phyloP scores from a whole-genome alignment of 2,888 invertebrate species.

The Chalcosyrphus nemorum region DNA sequence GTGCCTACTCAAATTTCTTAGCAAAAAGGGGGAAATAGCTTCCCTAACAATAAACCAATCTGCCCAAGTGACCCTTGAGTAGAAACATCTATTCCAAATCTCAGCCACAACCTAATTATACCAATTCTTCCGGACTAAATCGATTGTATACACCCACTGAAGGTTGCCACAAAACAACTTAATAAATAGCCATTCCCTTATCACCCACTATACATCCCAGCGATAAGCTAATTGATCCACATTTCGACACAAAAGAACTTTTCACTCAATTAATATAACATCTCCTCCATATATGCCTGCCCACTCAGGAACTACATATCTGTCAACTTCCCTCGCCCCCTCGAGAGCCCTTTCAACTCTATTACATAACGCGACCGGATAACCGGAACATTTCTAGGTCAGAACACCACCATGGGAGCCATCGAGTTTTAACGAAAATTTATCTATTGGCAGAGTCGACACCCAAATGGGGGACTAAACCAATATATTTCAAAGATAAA shows the following conservation, averaged over 20 bases:
- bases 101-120: too few relatives aligned
- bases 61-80: too few relatives aligned
- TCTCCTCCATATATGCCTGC: background rate
- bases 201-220: too few relatives aligned
- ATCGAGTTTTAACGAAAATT: constrained; percentile 11
- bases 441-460: background rate
- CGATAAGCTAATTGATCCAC: too few relatives aligned
- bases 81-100: too few relatives aligned
- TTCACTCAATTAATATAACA: background rate
- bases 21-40: too few relatives aligned
- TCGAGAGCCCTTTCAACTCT: background rate
- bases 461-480: background rate
- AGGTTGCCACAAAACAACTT: too few relatives aligned
- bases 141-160: too few relatives aligned
- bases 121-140: too few relatives aligned
- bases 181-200: too few relatives aligned
- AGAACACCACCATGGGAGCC: constrained; percentile 4
- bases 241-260: background rate
- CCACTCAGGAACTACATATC: background rate
- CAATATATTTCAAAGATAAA: background rate
- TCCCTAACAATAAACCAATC: too few relatives aligned
- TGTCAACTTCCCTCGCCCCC: background rate
- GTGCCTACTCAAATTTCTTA: too few relatives aligned
- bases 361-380: background rate
- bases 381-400: constrained; percentile 6